Evolutionary conservation across 2,797 vertebrate species (phyloP).

Genomic region (Ciconia nigra): DNA sequence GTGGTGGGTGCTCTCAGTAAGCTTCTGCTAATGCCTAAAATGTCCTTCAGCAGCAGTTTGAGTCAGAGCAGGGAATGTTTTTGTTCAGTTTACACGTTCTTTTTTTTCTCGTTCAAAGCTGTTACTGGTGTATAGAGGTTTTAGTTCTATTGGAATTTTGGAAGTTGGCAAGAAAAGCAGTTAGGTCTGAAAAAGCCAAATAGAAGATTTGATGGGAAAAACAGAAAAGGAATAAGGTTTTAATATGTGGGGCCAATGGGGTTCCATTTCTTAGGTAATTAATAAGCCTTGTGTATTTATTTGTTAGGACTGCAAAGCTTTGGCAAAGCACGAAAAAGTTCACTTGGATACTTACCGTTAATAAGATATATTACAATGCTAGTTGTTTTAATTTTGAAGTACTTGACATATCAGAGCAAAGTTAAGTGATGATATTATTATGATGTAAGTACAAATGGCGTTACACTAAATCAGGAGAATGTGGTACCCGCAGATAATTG

Average conservation of each 20-base stretch:
- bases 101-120: not conserved
- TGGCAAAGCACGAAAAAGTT: not conserved
- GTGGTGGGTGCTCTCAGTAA: not conserved
- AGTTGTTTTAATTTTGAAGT: not conserved
- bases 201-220: not conserved
- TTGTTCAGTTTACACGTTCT: not conserved
- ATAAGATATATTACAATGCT: not conserved
- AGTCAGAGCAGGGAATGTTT: not conserved
- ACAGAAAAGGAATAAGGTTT: not conserved
- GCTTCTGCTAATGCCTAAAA: not conserved
- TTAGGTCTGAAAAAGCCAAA: not conserved
- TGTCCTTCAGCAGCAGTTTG: not conserved
- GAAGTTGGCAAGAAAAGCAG: not conserved
- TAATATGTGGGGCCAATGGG: not conserved
- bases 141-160: not conserved
- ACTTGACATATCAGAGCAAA: not conserved
- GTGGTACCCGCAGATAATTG: not conserved
- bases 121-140: not conserved
- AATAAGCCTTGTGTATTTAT: not conserved
- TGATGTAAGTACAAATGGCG: not conserved
- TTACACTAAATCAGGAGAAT: not conserved
- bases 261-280: not conserved
- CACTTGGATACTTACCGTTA: accelerated
- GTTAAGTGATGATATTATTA: not conserved
- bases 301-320: not conserved